Conservation (phyloP, 2,113 vertebrate genomes). For the Barnardius zonarius region DNA sequence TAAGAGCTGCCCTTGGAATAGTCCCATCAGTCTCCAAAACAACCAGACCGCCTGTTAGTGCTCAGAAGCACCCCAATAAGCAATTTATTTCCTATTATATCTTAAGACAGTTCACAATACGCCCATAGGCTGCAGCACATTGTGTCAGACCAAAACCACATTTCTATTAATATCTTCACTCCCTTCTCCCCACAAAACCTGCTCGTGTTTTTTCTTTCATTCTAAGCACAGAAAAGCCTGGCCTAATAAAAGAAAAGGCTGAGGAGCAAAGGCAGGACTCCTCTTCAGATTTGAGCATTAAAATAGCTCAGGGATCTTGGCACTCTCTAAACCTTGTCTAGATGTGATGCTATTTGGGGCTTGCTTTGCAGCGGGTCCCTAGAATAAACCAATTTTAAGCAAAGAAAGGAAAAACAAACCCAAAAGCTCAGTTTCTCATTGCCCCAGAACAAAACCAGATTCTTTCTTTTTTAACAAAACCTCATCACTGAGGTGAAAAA, state of each 20-base stretch:
- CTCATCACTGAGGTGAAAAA: not conserved
- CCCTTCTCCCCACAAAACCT: not conserved
- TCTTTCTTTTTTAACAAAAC: not conserved
- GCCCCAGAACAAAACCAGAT: not conserved
- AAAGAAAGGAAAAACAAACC: not conserved
- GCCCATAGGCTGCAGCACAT: not conserved
- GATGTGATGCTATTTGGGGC: not conserved
- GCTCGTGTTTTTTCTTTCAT: not conserved
- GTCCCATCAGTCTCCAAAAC: not conserved
- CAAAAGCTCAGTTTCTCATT: not conserved
- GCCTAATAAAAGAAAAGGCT: not conserved
- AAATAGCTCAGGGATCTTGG: not conserved
- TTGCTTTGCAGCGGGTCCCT: not conserved
- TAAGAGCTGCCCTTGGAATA: slow-evolving; percentile 19
- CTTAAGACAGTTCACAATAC: not conserved
- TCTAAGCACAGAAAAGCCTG: not conserved
- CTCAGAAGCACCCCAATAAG: not conserved
- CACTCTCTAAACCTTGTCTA: not conserved
- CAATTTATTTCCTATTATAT: not conserved
- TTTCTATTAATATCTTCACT: not conserved
- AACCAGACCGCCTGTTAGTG: not conserved
- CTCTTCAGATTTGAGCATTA: not conserved
- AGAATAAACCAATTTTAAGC: not conserved
- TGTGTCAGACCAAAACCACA: not conserved
- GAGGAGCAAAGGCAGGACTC: not conserved